These are phyloP conservation scores for Varecia variegata DNA, from an alignment of 2,797 vertebrate species.

Conservation along the genomic window DNA sequence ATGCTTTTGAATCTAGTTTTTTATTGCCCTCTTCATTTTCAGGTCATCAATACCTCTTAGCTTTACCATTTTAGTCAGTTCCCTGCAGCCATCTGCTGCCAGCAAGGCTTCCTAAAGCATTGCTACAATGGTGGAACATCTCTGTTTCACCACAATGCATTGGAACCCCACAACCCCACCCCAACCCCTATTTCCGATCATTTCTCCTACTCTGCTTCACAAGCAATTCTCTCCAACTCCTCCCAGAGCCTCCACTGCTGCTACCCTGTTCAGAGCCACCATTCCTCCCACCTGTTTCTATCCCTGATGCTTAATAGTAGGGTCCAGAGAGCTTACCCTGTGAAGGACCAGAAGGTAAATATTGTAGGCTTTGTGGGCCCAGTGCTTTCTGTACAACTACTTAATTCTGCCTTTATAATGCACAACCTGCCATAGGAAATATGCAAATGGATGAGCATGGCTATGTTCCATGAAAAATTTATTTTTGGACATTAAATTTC, in stretches of 20 bases:
- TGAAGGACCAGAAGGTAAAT: neutral
- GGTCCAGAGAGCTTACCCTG: neutral
- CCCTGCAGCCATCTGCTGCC: neutral
- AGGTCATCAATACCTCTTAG: neutral
- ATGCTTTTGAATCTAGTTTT: neutral
- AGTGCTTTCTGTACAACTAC: neutral
- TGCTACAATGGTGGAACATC: no score
- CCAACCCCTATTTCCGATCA: fast-evolving
- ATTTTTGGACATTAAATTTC: neutral
- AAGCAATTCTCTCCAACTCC: no score
- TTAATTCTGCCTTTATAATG: neutral
- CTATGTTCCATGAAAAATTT: neutral
- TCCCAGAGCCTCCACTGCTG: fast-evolving
- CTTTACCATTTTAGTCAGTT: neutral
- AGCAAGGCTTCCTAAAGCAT: neutral
- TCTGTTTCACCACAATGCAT: neutral
- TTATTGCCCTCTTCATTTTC: neutral
- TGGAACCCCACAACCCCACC: neutral
- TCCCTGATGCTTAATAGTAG: neutral
- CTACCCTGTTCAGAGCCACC: neutral
- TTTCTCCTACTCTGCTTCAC: neutral
- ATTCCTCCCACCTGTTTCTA: neutral
- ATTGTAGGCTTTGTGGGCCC: neutral
- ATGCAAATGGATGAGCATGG: neutral
- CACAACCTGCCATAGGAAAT: neutral